These are phyloP conservation scores for Sebastes vulpes DNA, from an alignment of 2,797 vertebrate genomes.

Conservation along the genomic window DNA sequence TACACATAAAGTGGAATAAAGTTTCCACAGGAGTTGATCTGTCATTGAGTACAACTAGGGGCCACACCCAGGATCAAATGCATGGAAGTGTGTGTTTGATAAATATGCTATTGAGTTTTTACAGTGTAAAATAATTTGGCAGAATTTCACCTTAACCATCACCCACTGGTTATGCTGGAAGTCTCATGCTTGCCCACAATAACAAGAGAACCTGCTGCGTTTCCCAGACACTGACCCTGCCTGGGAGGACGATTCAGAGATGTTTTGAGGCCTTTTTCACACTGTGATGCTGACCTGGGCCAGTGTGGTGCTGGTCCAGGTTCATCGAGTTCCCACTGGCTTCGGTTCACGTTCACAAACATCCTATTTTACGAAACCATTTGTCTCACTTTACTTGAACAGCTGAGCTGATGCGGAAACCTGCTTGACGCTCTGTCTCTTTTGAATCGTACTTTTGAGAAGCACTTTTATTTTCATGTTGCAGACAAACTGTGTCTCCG, in stretches of 20 bases:
- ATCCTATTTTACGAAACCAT: conserved; percentile 13
- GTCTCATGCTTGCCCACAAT: conserved; percentile 32
- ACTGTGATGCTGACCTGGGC: conserved; percentile 49
- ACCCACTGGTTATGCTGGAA: conserved; percentile 9
- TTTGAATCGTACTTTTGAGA: neutral
- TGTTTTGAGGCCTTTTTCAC: conserved; percentile 27
- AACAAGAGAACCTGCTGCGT: conserved; percentile 69
- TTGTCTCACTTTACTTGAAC: conserved; percentile 18
- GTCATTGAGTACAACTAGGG: neutral
- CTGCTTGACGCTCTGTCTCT: neutral
- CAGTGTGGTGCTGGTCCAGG: conserved; percentile 55
- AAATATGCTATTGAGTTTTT: neutral
- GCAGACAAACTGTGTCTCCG: neutral
- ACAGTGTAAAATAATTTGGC: neutral
- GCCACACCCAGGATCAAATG: conserved; percentile 39
- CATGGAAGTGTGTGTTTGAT: neutral
- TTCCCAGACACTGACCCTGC: conserved; percentile 68
- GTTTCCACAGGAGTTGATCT: neutral
- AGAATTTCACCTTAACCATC: conserved; percentile 14
- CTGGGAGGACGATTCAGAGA: conserved; percentile 14
- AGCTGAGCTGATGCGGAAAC: conserved; percentile 31
- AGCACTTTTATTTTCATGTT: neutral
- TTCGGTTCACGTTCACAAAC: conserved; percentile 43
- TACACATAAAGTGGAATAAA: neutral
- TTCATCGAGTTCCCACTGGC: conserved; percentile 70